A percentile compares a stretch with the other conserved stretches of the same genome.
Conservation (phyloP, 2,888 invertebrate species). For the Sepiola atlantica region DNA sequence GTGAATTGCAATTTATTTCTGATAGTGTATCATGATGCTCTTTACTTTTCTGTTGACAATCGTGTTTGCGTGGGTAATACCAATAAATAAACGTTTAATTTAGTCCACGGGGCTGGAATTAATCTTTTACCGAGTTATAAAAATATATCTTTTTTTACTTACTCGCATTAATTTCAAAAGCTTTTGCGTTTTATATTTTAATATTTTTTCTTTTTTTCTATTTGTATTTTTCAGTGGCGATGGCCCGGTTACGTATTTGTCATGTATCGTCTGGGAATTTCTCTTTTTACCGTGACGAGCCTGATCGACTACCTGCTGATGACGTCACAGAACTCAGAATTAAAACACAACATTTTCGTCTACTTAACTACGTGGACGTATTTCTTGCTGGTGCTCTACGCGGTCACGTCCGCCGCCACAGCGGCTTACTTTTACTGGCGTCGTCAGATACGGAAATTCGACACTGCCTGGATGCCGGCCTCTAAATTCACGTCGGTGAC, state of each 20-base stretch:
- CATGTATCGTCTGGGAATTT: background rate
- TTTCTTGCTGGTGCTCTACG: conserved; percentile 61
- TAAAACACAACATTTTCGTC: conserved; percentile 55
- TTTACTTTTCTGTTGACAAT: no score
- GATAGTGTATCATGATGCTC: no score
- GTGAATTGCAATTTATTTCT: no score
- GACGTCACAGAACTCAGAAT: background rate
- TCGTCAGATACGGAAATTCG: background rate
- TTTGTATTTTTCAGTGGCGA: conserved; percentile 6
- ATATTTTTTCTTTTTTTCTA: background rate
- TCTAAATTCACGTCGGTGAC: conserved; percentile 35
- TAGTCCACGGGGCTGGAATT: no score
- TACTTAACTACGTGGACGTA: conserved; percentile 72
- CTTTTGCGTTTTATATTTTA: background rate
- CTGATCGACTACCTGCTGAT: conserved; percentile 32
- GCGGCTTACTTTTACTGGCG: conserved; percentile 45
- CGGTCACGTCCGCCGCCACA: conserved; percentile 55
- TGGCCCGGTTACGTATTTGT: conserved; percentile 35
- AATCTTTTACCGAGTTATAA: no score
- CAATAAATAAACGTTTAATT: no score
- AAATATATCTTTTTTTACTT: no score
- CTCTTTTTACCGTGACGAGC: background rate
- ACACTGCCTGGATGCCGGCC: background rate
- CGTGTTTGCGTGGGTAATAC: no score
- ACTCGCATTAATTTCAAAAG: background rate